Evolutionary conservation across 2,113 vertebrate genomes (phyloP), one percentile per base, ranked within the genome.

Genomic region (Pterocles gutturalis): DNA sequence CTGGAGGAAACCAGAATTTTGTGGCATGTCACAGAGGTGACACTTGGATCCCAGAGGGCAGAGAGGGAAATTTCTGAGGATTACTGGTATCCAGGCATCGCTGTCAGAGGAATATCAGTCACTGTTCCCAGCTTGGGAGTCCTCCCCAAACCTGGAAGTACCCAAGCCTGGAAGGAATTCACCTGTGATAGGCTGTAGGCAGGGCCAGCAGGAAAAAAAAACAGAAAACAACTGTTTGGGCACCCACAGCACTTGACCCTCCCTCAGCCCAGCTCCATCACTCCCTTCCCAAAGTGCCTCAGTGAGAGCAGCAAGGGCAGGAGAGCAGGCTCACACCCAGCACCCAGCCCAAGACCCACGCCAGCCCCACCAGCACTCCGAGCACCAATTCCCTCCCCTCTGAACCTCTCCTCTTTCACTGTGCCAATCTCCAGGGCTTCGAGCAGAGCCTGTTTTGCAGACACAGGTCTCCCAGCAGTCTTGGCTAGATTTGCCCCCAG

Each of bases 241-340:
- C 49, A 89, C 34, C 9, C 28, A 66, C 4, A 72, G 20, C 43
- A 19, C 26, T 31, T 3, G 9, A 10, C 8, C 25, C 14, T 83
- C 58, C 16, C 11, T 80, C 54, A 57, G 49, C 16, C 24, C 67
- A 71, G 49, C 26, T 73, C 83, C 38, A 5, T 49, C 70, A 46
- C n/a, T 22, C 3, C 1, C 13, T 1, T 58, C 49, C 62, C 57
- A 31, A 54, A 64, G 9, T 8, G 13, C 22, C 17, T 12, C 76
- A 65, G 41, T 0, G 0, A 57, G 33, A 89, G 19, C 36, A 75
- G 19, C 2, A 1, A 62, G n/a, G 54, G 29, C 10, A 15, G 46
- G 31, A 84, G 57, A 83, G 38, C n/a, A 54, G 28, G 7, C 22
- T 66, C 18, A 31, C 20, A 45, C 5, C 9, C 28, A 33, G 7